These are phyloP conservation scores for Rousettus madagascariensis DNA, from an alignment of 2,797 vertebrate species.

Conservation along the genomic window DNA sequence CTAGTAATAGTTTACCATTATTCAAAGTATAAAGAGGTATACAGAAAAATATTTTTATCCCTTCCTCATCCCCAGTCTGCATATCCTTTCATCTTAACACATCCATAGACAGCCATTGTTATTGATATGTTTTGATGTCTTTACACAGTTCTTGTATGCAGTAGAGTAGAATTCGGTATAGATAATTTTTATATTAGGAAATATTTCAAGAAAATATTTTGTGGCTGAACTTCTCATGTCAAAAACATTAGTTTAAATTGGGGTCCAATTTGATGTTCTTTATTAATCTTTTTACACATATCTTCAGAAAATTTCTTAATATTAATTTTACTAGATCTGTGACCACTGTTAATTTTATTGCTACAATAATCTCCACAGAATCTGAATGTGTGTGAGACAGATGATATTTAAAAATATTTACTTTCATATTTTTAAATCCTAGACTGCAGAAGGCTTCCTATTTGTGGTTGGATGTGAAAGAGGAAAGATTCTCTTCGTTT, in stretches of 20 bases:
- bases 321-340: neutral
- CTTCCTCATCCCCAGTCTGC: neutral
- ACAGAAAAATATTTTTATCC: neutral
- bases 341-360: neutral
- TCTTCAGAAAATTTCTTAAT: slow-evolving; percentile 8
- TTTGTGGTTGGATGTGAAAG: slow-evolving; percentile 97
- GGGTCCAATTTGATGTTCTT: neutral
- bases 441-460: slow-evolving; percentile 97
- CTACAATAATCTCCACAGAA: neutral
- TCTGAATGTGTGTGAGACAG: neutral
- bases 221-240: neutral
- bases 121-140: neutral
- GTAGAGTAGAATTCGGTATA: neutral
- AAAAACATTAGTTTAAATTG: neutral
- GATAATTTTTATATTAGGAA: neutral
- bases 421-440: slow-evolving; percentile 70
- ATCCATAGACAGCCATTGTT: neutral
- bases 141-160: neutral
- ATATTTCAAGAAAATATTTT: neutral
- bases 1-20: neutral
- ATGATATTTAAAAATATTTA: neutral
- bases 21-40: neutral
- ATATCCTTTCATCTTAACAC: neutral
- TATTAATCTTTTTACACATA: neutral
- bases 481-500: slow-evolving; percentile 97